Evolutionary conservation across 1,140 invertebrate species (phyloP).

Genomic region (Formica exsecta): DNA sequence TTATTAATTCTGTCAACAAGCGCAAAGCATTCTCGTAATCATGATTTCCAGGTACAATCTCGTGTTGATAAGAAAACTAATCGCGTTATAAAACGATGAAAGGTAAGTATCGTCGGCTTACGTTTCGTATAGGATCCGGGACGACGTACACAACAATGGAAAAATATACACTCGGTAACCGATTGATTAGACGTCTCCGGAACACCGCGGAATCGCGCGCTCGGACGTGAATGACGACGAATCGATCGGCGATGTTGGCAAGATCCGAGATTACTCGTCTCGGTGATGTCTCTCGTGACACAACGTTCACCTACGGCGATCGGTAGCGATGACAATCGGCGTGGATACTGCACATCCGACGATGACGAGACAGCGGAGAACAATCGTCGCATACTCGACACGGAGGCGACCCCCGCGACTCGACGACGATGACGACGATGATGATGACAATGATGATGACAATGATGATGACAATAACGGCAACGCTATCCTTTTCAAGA

Average conservation of each 20-base stretch:
- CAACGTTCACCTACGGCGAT: constrained; percentile 5
- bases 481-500: constrained; percentile 39
- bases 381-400: constrained; percentile 8
- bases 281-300: constrained; percentile 52
- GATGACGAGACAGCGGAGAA: background rate
- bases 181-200: background rate
- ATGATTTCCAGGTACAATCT: background rate
- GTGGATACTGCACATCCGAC: background rate
- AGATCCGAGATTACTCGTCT: constrained; percentile 16
- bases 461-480: background rate
- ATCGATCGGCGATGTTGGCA: constrained; percentile 23
- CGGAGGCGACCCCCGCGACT: background rate
- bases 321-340: background rate
- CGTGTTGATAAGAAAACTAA: background rate
- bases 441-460: background rate
- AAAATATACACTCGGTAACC: background rate
- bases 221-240: constrained; percentile 4
- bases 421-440: background rate
- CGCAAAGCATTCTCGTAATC: background rate
- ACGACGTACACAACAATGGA: constrained; percentile 46
- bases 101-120: constrained; percentile 26
- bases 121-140: constrained; percentile 43
- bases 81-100: background rate
- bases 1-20: background rate
- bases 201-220: background rate